Evolutionary conservation across 2,888 invertebrate genomes (phyloP), one percentile per base, ranked within the genome.

Genomic region (Erannis defoliaria): DNA sequence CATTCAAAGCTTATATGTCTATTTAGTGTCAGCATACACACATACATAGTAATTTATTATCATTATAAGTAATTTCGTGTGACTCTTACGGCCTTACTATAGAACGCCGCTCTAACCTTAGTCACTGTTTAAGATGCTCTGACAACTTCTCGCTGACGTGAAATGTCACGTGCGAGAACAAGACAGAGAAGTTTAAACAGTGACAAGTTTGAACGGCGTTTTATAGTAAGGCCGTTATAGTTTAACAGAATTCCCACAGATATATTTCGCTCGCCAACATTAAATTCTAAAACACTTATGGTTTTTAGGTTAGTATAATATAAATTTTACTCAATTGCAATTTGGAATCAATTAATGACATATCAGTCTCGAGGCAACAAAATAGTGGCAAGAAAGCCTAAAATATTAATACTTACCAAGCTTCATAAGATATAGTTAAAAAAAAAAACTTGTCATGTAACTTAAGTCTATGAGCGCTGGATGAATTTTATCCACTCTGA

Each of bases 321-420:
- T 49, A 33, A 42, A 55, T 21, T 40, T n/a, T 18, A 18, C n/a
- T 55, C 6, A 12, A 57, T 58, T 58, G 29, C 26, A 23, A 40
- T 58, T 59, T 48, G 33, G 40, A 59, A 46, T 43, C 21, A 55
- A 38, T 49, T 21, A 48, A 26, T 18, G 62, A 56, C 56, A 46
- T 65, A 64, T 70, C 71, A 69, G 71, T 71, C 69, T 69, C 59
- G 49, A 56, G 66, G 57, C 67, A 37, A 53, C 42, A 58, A 43
- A 26, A 38, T 62, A 62, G 42, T 66, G 71, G 71, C 71, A 71
- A 71, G 71, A 71, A 54, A 69, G 67, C 71, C 64, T 63, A 9
- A 51, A 31, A 56, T 45, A 38, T 55, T 56, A 62, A 62, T 62
- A 62, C 62, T 61, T 51, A 53, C 18, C n/a, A 53, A 35, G 53